A percentile compares a stretch with the other conserved stretches of the same genome.
Evolutionary conservation across 1,140 invertebrate species (phyloP).

Genomic region (Zaprionus davidi): DNA sequence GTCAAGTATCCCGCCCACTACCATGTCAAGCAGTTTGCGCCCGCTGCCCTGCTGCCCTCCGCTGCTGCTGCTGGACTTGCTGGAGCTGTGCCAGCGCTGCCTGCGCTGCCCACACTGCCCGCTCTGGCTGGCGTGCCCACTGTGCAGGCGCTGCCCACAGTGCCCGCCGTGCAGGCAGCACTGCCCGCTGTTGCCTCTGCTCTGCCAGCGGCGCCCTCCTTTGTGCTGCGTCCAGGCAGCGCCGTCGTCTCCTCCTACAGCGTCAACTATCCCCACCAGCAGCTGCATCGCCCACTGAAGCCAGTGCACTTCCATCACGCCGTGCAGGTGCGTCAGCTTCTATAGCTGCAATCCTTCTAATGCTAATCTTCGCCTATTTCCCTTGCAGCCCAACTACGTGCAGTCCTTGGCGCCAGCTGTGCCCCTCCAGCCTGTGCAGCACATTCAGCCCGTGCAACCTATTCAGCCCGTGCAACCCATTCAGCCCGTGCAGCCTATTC

Average conservation of each 20-base stretch:
- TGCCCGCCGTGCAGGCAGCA: conserved; percentile 11
- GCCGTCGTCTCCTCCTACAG: conserved; percentile 78
- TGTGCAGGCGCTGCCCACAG: neutral
- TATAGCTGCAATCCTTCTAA: neutral
- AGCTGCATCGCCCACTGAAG: conserved; percentile 63
- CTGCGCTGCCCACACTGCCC: conserved; percentile 30
- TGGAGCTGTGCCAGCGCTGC: neutral
- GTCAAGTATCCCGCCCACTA: conserved; percentile 61
- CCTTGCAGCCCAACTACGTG: conserved; percentile 53
- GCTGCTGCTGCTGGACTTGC: conserved; percentile 14
- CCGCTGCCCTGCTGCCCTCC: conserved; percentile 5
- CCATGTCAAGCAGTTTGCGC: conserved; percentile 48
- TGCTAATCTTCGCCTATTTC: neutral
- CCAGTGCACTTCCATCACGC: conserved; percentile 67
- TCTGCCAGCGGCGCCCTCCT: conserved; percentile 47
- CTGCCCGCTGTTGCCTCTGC: conserved; percentile 5
- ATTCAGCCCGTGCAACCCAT: conserved; percentile 48
- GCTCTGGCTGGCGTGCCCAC: conserved; percentile 11
- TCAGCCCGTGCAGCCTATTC: conserved; percentile 33
- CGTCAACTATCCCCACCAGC: conserved; percentile 77
- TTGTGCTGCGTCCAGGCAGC: conserved; percentile 70
- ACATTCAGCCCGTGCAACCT: conserved; percentile 43
- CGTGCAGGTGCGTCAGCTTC: conserved; percentile 46
- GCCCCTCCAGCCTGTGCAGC: conserved; percentile 42
- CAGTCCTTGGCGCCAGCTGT: conserved; percentile 40